Evolutionary conservation across 2,797 vertebrate species (phyloP).

Genomic region (Astyanax mexicanus): DNA sequence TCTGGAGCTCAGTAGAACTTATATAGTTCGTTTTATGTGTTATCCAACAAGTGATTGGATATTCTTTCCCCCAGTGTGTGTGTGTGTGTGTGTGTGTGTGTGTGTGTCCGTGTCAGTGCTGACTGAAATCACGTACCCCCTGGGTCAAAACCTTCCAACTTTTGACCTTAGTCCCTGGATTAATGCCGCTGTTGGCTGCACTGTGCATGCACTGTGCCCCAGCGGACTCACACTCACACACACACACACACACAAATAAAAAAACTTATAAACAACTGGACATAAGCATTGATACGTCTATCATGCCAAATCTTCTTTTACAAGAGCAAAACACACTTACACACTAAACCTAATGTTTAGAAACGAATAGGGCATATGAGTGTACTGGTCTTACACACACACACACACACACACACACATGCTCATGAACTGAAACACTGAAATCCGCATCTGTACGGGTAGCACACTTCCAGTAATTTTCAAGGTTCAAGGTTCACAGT

Average conservation of each 20-base stretch:
- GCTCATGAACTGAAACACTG: slow-evolving; percentile 11
- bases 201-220: slow-evolving; percentile 27
- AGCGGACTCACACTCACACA: slow-evolving; percentile 12
- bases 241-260: slow-evolving; percentile 15
- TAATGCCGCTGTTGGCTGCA: slow-evolving; percentile 50
- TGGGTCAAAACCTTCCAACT: slow-evolving; percentile 43
- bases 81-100: neutral
- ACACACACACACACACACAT: slow-evolving; percentile 6
- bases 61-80: neutral
- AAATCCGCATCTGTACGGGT: neutral
- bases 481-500: too few species aligned
- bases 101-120: neutral
- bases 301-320: slow-evolving; percentile 13
- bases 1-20: neutral
- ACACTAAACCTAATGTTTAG: slow-evolving; percentile 4
- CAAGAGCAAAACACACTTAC: slow-evolving; percentile 22
- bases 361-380: neutral
- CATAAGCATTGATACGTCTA: neutral
- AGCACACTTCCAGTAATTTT: neutral
- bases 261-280: slow-evolving; percentile 1
- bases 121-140: slow-evolving; percentile 20
- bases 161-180: slow-evolving; percentile 38
- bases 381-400: neutral
- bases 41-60: neutral
- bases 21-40: neutral